A percentile compares a stretch with the other conserved stretches of the same genome.
Conservation (phyloP, 2,797 vertebrate species). For the Leptoclinus maculatus region DNA sequence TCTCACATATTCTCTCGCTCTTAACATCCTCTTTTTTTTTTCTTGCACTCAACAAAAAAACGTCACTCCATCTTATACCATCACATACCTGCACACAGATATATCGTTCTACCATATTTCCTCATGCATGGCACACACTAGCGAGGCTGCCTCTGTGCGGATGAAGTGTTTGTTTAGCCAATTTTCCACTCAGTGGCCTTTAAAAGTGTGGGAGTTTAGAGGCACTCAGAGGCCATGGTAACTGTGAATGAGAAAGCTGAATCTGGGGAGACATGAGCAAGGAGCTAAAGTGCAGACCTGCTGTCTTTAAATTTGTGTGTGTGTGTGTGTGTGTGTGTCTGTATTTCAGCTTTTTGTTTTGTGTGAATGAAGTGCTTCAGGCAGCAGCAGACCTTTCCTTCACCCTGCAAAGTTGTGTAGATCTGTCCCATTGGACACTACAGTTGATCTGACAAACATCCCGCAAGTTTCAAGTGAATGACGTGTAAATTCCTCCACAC, state of each 20-base stretch:
- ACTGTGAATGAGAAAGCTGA: conserved; percentile 60
- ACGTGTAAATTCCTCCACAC: conserved; percentile 12
- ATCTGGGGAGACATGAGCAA: conserved; percentile 50
- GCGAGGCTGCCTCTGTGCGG: conserved; percentile 62
- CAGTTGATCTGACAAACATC: conserved; percentile 52
- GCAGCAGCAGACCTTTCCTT: conserved; percentile 67
- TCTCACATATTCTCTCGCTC: conserved; percentile 30
- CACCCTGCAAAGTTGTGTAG: conserved; percentile 60
- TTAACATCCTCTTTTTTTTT: conserved; percentile 10
- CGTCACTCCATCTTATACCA: conserved; percentile 2
- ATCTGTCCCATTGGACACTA: conserved; percentile 56
- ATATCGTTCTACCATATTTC: conserved; percentile 42
- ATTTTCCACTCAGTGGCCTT: conserved; percentile 80
- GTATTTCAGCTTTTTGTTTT: conserved; percentile 34
- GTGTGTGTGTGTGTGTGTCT: conserved; percentile 6
- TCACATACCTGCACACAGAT: conserved; percentile 43
- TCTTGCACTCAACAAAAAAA: conserved; percentile 5
- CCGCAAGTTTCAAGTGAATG: conserved; percentile 32
- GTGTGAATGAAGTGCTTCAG: conserved; percentile 61
- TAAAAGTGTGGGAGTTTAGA: conserved; percentile 79
- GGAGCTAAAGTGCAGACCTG: conserved; percentile 47
- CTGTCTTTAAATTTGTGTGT: conserved; percentile 1
- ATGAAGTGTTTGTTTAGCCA: conserved; percentile 83
- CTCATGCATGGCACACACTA: conserved; percentile 52
- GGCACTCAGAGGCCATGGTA: conserved; percentile 75